Evolutionary conservation across 2,888 invertebrate genomes (phyloP), one percentile per base, ranked within the genome.

Genomic region (Griposia aprilina): DNA sequence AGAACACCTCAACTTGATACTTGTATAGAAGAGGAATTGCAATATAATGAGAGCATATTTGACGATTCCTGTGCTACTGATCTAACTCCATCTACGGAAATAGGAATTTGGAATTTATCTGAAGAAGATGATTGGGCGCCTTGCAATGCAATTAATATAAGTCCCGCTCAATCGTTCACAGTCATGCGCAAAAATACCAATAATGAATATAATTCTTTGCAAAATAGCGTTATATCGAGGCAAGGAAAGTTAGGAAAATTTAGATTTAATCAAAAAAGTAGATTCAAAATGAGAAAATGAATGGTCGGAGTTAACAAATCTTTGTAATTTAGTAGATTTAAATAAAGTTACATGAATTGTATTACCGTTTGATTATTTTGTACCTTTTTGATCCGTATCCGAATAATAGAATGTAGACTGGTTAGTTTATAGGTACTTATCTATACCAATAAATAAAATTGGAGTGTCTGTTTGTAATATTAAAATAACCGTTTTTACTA

Each of bases 31-130:
- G 50, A 59, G n/a, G 26, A 80, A 50, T 62, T 52, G 8, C 63
- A 75, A 68, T 67, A 63, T 62, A 74, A 81, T 68, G 78, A 81
- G 2, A 89, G 76, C 77, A 86, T 91, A 78, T 91, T 91, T 81
- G 84, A 90, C 68, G 85, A 90, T 63, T 41, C 78, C 8, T 80
- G 65, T 66, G 74, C 85, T 59, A 66, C 85, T 23, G 76, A 90
- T 71, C 81, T 91, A 81, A 90, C 89, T 1, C 90, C 92, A 23
- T 88, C 89, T 45, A 91, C 89, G 67, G 93, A 94, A 90, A 90
- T 93, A 71, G 95, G 95, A 90, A 94, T 93, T 8, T 95, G 94
- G 94, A 91, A 89, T 59, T 87, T 94, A 72, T 87, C 91, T 11
- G 83, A 81, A 80, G 90, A 93, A 57, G 90, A 92, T 52, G 30